Percentiles rank a stretch among this genome's conserved stretches.
phyloP scores from a whole-genome alignment of 1,140 invertebrate genomes.

The Brachystomella parvula region DNA sequence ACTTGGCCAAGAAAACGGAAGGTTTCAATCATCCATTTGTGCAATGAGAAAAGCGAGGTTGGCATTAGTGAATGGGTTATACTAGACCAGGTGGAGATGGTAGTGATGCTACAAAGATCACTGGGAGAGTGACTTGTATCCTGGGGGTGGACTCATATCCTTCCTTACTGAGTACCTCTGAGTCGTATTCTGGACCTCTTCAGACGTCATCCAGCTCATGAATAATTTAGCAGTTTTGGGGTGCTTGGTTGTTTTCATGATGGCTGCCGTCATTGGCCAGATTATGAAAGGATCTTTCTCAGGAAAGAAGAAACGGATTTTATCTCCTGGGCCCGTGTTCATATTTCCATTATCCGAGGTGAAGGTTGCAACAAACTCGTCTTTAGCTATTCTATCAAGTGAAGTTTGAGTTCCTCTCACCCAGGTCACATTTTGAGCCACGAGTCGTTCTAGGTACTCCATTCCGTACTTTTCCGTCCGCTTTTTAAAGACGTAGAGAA shows the following conservation, averaged over 20 bases:
- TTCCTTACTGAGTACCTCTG: conserved; percentile 6
- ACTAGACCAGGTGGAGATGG: too few relatives aligned
- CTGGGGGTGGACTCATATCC: conserved; percentile 12
- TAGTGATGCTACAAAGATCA: too few relatives aligned
- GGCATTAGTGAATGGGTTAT: too few relatives aligned
- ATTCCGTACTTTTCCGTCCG: conserved; percentile 27
- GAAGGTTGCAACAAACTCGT: not conserved
- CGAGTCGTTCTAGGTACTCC: conserved; percentile 9
- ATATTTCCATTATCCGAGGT: not conserved
- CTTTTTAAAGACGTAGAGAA: conserved; percentile 21
- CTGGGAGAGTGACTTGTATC: conserved; percentile 13
- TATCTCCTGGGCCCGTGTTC: not conserved
- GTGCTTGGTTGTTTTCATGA: conserved; percentile 16
- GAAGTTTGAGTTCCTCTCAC: conserved; percentile 18
- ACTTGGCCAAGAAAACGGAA: conserved; percentile 22
- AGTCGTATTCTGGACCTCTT: conserved; percentile 3
- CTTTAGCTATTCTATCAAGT: not conserved
- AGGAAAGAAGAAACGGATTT: conserved; percentile 9
- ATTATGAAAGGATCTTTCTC: conserved; percentile 23
- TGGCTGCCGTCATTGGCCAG: conserved; percentile 23
- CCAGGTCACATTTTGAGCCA: conserved; percentile 10
- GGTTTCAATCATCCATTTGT: conserved; percentile 2
- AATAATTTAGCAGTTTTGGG: conserved; percentile 25
- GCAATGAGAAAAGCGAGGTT: too few relatives aligned
- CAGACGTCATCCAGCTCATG: conserved; percentile 18